Percentiles rank a stretch among this genome's conserved stretches.
Evolutionary conservation across 2,113 vertebrate species (phyloP).

Genomic region (Balaenoptera acutorostrata): DNA sequence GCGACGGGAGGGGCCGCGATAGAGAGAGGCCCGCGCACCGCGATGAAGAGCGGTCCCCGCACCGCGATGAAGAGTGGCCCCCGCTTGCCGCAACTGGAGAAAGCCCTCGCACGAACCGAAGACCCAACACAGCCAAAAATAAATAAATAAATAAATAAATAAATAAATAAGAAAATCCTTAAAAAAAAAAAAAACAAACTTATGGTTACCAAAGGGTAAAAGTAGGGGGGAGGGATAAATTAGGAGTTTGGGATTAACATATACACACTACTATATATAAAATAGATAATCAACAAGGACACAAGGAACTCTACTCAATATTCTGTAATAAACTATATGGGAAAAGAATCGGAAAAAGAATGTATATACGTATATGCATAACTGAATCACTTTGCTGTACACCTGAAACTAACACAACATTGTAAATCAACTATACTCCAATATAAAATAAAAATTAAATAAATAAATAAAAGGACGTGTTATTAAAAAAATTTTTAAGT

Average conservation of each 20-base stretch:
- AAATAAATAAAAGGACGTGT: not conserved
- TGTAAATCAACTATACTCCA: not conserved
- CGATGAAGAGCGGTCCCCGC: too few relatives aligned
- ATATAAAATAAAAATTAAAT: not conserved
- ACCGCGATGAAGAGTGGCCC: too few relatives aligned
- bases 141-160: too few relatives aligned
- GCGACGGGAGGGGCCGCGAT: too few relatives aligned
- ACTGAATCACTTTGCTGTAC: not conserved
- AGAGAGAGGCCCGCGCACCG: too few relatives aligned
- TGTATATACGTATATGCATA: not conserved
- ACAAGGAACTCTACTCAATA: not conserved
- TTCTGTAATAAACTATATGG: not conserved
- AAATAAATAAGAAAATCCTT: too few relatives aligned
- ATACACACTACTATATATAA: not conserved
- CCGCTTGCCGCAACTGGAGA: too few relatives aligned
- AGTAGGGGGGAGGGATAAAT: not conserved
- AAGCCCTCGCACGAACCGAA: too few relatives aligned
- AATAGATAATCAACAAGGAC: not conserved
- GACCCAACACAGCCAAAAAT: too few relatives aligned
- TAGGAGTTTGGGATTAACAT: not conserved
- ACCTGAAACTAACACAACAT: not conserved
- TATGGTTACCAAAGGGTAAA: not conserved
- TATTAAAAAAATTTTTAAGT: not conserved
- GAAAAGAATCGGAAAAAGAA: not conserved
- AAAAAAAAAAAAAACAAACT: not conserved